Conservation (phyloP, 2,888 invertebrate genomes). For the Lypha dubia region DNA sequence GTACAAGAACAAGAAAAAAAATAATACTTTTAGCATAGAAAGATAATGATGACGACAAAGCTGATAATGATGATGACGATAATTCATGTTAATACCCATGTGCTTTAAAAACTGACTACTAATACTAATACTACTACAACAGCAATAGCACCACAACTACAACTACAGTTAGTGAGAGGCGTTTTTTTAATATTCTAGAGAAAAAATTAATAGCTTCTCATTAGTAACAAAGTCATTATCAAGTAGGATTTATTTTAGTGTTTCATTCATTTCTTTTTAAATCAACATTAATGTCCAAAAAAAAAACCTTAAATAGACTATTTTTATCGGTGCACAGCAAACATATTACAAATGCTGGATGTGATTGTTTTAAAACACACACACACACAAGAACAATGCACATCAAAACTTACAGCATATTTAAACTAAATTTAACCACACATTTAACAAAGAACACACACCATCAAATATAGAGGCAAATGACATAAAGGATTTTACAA, state of each 20-base stretch:
- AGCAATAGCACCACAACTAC: too few relatives aligned
- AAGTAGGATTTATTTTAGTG: conserved; percentile 43
- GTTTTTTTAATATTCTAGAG: conserved; percentile 7
- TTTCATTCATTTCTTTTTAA: conserved; percentile 17
- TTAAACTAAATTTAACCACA: conserved; percentile 35
- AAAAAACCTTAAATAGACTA: conserved; percentile 12
- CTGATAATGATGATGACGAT: conserved; percentile 38
- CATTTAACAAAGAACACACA: background rate
- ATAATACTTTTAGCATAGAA: background rate
- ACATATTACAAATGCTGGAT: background rate
- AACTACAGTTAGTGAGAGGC: background rate
- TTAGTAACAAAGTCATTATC: conserved; percentile 65
- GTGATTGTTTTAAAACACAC: background rate
- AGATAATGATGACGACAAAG: conserved; percentile 29
- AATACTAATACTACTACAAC: background rate
- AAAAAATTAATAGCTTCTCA: conserved; percentile 59
- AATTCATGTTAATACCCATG: conserved; percentile 47
- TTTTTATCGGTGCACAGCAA: background rate
- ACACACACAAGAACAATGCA: background rate
- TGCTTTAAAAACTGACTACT: background rate
- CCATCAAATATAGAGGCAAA: background rate
- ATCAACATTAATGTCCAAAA: conserved; percentile 54
- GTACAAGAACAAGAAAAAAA: background rate
- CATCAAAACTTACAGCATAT: background rate
- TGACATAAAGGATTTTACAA: background rate